Percentiles rank a stretch among this genome's conserved stretches.
These are phyloP conservation scores for Etheostoma cragini DNA, from an alignment of 2,113 vertebrate species.

Conservation along the genomic window DNA sequence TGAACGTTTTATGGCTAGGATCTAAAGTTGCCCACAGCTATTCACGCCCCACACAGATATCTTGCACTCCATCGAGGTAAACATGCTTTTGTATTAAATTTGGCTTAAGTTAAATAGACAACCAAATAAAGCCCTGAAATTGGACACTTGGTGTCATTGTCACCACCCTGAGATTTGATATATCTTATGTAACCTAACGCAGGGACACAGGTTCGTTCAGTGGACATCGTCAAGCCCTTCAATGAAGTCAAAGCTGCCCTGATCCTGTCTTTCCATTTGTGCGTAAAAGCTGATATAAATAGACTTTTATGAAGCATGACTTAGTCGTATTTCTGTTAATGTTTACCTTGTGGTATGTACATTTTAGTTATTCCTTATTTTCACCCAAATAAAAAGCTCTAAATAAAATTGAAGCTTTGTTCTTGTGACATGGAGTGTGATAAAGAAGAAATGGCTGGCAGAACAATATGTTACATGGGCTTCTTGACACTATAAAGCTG, in stretches of 20 bases:
- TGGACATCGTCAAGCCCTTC: background rate
- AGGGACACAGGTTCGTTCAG: constrained; percentile 3
- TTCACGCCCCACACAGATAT: background rate
- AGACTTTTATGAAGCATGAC: constrained; percentile 1
- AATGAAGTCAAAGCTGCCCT: background rate
- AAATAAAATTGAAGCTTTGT: background rate
- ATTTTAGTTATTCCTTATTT: background rate
- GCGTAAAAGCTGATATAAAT: background rate
- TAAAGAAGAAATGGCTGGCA: background rate
- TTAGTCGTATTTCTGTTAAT: background rate
- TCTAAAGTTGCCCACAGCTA: background rate
- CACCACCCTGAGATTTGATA: constrained; percentile 31
- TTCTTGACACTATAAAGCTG: constrained; percentile 5
- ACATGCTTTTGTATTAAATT: background rate
- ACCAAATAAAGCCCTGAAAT: constrained; percentile 6
- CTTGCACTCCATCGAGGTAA: background rate
- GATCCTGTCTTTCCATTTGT: background rate
- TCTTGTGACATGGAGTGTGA: background rate
- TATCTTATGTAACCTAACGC: constrained; percentile 19
- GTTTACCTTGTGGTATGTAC: background rate
- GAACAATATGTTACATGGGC: background rate
- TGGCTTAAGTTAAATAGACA: constrained; percentile 12
- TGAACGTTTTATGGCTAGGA: background rate
- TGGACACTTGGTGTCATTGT: background rate
- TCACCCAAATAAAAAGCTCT: background rate